Conservation (phyloP, 2,113 vertebrate genomes). For the Fulmarus glacialis region DNA sequence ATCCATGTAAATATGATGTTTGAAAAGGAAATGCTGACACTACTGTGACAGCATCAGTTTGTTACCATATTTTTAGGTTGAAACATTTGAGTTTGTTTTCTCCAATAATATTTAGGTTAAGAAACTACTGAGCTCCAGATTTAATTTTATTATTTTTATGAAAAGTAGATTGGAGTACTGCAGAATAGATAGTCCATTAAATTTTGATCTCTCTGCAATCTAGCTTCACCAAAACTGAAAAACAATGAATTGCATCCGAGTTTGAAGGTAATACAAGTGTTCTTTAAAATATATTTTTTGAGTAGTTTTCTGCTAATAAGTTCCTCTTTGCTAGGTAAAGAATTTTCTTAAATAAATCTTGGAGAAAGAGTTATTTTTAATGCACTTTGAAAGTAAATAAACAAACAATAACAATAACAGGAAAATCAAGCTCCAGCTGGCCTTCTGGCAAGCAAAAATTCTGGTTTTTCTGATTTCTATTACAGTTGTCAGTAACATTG, state of each 20-base stretch:
- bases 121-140: not conserved
- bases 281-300: not conserved
- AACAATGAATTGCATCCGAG: not conserved
- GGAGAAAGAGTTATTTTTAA: not conserved
- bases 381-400: not conserved
- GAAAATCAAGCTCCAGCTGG: slow-evolving; percentile 16
- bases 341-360: not conserved
- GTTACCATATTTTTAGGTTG: slow-evolving; percentile 32
- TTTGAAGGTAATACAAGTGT: not conserved
- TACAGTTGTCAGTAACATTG: slow-evolving; percentile 60
- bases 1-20: not conserved
- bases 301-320: not conserved
- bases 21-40: slow-evolving; percentile 10
- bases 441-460: slow-evolving; percentile 53
- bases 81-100: not conserved
- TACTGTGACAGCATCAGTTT: not conserved
- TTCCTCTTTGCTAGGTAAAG: not conserved
- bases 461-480: slow-evolving; percentile 47
- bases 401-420: not conserved
- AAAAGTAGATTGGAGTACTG: not conserved
- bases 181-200: not conserved
- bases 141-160: not conserved
- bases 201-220: not conserved
- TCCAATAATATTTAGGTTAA: not conserved
- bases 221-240: not conserved